These are phyloP conservation scores for Lucifuga dentata DNA, from an alignment of 2,113 vertebrate genomes.

Conservation along the genomic window DNA sequence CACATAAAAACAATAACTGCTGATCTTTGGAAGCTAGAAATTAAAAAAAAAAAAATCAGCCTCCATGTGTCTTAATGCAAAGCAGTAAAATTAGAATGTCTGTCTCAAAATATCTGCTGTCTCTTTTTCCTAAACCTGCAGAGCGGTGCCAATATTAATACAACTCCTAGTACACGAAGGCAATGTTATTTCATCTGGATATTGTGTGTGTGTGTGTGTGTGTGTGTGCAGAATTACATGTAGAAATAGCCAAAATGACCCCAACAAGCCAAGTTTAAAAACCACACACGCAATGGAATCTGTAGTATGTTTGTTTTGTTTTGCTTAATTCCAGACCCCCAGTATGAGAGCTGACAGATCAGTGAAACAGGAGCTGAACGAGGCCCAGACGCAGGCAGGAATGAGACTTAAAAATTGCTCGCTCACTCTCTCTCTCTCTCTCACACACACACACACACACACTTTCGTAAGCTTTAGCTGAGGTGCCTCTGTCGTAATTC, in stretches of 20 bases:
- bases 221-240: slow-evolving; percentile 48
- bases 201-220: slow-evolving; percentile 26
- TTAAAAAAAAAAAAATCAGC: slow-evolving; percentile 28
- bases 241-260: slow-evolving; percentile 42
- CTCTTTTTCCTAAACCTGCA: slow-evolving; percentile 52
- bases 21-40: slow-evolving; percentile 41
- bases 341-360: slow-evolving; percentile 58
- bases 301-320: slow-evolving; percentile 68
- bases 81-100: slow-evolving; percentile 60
- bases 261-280: slow-evolving; percentile 47
- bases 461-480: slow-evolving; percentile 30
- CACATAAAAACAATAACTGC: slow-evolving; percentile 57
- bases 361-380: slow-evolving; percentile 67
- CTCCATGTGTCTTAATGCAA: slow-evolving; percentile 51
- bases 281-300: slow-evolving; percentile 72
- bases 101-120: slow-evolving; percentile 63
- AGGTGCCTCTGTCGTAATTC: slow-evolving; percentile 50
- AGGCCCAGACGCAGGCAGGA: slow-evolving; percentile 60
- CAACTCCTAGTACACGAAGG: slow-evolving; percentile 36
- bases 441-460: slow-evolving; percentile 27
- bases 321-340: slow-evolving; percentile 71
- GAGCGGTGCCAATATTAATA: slow-evolving; percentile 66
- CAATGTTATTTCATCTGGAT: slow-evolving; percentile 75
- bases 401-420: slow-evolving; percentile 50
- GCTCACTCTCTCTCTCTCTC: slow-evolving; percentile 45